Evolutionary conservation across 1,140 invertebrate species (phyloP).

Genomic region (Onthophagus taurus): DNA sequence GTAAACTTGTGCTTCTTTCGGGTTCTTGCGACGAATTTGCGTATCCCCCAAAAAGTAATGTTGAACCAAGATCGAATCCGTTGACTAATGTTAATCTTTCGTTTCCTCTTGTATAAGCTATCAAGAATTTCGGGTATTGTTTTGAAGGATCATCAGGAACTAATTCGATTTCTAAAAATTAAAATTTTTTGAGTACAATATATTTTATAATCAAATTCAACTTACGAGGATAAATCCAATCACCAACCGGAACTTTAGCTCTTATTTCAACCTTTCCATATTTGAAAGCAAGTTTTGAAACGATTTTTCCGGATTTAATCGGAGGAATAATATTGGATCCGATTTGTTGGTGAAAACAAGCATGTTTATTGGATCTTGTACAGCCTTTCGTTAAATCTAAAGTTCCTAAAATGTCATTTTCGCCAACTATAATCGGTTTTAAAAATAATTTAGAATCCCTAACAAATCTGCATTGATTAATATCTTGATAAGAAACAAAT

Average conservation of each 20-base stretch:
- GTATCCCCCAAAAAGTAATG: slow-evolving; percentile 24
- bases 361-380: slow-evolving; percentile 11
- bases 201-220: background rate
- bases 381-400: too few species aligned
- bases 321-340: slow-evolving; percentile 18
- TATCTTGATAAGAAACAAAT: too few species aligned
- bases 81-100: slow-evolving; percentile 16
- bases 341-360: slow-evolving; percentile 14
- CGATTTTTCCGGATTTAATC: slow-evolving; percentile 22
- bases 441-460: too few species aligned
- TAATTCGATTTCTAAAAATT: slow-evolving; percentile 10
- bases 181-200: background rate
- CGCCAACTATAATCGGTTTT: too few species aligned
- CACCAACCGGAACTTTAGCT: slow-evolving; percentile 54
- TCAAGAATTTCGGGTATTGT: slow-evolving; percentile 17
- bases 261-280: slow-evolving; percentile 53
- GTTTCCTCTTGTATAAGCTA: slow-evolving; percentile 28
- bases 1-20: slow-evolving; percentile 20
- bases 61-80: slow-evolving; percentile 22
- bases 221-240: slow-evolving; percentile 54
- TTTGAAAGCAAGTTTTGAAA: slow-evolving; percentile 47
- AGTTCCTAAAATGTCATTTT: too few species aligned
- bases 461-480: too few species aligned
- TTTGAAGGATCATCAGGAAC: background rate
- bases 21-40: slow-evolving; percentile 16